A percentile compares a stretch with the other conserved stretches of the same genome.
phyloP scores from a whole-genome alignment of 2,888 invertebrate species.

The Rapana venosa region DNA sequence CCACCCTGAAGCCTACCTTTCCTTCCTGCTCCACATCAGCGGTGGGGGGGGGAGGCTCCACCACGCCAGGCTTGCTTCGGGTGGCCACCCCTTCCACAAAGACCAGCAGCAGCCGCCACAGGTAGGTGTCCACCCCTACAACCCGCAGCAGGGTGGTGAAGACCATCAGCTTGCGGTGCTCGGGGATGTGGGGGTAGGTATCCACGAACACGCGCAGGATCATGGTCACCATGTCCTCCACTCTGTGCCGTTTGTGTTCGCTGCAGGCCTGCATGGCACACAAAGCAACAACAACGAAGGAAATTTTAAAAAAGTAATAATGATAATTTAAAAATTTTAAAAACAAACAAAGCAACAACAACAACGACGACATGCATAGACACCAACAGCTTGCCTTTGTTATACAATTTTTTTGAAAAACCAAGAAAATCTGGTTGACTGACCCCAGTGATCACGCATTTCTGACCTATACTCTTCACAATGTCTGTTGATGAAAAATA shows the following conservation, averaged over 20 bases:
- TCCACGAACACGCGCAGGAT: slow-evolving; percentile 91
- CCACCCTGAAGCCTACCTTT: slow-evolving; percentile 42
- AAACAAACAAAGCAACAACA: background rate
- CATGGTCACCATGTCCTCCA: slow-evolving; percentile 68
- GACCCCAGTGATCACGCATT: too few relatives aligned
- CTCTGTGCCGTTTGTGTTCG: slow-evolving; percentile 56
- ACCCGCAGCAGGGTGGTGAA: slow-evolving; percentile 86
- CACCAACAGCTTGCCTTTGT: too few relatives aligned
- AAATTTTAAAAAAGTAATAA: background rate
- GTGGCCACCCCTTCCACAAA: slow-evolving; percentile 78
- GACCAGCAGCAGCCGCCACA: slow-evolving; percentile 79
- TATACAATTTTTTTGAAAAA: too few relatives aligned
- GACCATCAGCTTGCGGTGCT: slow-evolving; percentile 90
- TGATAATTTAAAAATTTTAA: too few relatives aligned
- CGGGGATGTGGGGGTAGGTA: slow-evolving; percentile 93
- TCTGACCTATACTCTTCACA: too few relatives aligned
- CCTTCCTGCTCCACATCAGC: slow-evolving; percentile 6
- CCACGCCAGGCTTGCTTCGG: slow-evolving; percentile 48
- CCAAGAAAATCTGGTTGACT: too few relatives aligned
- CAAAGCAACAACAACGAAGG: background rate
- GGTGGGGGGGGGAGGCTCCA: background rate
- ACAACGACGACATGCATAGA: background rate
- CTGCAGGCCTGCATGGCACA: slow-evolving; percentile 46
- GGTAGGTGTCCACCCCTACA: slow-evolving; percentile 79
- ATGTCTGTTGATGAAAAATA: too few relatives aligned